These are phyloP conservation scores for Neosilurus mollespiculum DNA, from an alignment of 2,797 vertebrate genomes.

Conservation along the genomic window DNA sequence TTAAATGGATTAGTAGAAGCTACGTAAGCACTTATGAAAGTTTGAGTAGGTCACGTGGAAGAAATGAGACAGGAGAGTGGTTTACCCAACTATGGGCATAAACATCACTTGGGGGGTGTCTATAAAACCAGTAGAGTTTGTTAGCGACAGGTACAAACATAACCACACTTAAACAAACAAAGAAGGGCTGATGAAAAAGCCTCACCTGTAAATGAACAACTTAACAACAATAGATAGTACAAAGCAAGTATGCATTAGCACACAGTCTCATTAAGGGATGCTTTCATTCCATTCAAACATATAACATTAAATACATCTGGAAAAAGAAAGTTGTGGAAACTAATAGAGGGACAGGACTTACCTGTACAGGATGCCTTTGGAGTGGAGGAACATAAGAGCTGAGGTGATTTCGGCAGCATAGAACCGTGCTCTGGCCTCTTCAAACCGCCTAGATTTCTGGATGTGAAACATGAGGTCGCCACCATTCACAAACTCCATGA, in stretches of 20 bases:
- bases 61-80: slow-evolving; percentile 8
- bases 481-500: slow-evolving; percentile 99
- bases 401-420: slow-evolving; percentile 95
- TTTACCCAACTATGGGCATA: slow-evolving; percentile 7
- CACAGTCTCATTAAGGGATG: background rate
- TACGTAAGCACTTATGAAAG: slow-evolving; percentile 24
- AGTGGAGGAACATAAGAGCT: slow-evolving; percentile 94
- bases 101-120: slow-evolving; percentile 27
- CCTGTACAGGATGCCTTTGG: slow-evolving; percentile 94
- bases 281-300: background rate
- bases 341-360: slow-evolving; percentile 58
- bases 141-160: slow-evolving; percentile 34
- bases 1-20: background rate
- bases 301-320: background rate
- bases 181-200: background rate
- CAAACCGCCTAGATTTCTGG: slow-evolving; percentile 95
- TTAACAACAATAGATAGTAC: background rate
- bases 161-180: slow-evolving; percentile 2
- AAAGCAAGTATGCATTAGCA: background rate
- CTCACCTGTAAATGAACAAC: background rate
- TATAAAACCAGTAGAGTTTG: background rate
- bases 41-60: slow-evolving; percentile 25
- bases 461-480: slow-evolving; percentile 99
- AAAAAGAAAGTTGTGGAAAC: background rate
- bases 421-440: slow-evolving; percentile 88